Conservation (phyloP, 2,797 vertebrate species). For the Coilia nasus region DNA sequence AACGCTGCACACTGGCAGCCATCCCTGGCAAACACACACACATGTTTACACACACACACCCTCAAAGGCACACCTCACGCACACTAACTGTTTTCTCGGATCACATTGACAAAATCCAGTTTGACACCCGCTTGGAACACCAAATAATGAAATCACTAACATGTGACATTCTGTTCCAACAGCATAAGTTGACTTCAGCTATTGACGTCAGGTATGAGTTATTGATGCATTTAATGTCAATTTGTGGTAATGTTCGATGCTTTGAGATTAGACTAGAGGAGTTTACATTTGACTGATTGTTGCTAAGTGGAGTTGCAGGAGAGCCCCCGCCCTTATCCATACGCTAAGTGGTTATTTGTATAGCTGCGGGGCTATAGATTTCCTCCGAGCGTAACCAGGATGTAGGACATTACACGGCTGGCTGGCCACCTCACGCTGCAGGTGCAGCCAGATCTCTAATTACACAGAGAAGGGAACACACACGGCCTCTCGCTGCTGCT, state of each 20-base stretch:
- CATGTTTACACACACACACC: background rate
- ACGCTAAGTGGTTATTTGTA: background rate
- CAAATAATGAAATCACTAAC: background rate
- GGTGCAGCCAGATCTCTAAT: too few species aligned
- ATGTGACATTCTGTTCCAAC: background rate
- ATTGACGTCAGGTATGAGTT: background rate
- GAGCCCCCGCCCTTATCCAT: background rate
- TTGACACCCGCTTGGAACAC: background rate
- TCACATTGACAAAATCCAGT: background rate
- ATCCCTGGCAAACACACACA: constrained; percentile 8
- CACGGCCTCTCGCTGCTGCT: too few species aligned
- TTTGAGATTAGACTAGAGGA: background rate
- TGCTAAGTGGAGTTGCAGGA: background rate
- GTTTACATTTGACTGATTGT: background rate
- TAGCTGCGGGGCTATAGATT: background rate
- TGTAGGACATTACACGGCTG: constrained; percentile 12
- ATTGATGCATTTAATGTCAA: background rate
- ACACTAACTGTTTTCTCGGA: background rate
- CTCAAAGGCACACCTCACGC: background rate
- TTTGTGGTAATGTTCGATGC: background rate
- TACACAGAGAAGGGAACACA: too few species aligned
- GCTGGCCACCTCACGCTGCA: background rate
- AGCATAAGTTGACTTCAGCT: background rate
- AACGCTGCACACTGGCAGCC: background rate
- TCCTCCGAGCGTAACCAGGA: background rate